Conservation (phyloP, 2,888 invertebrate species). For the Aquatica leii region DNA sequence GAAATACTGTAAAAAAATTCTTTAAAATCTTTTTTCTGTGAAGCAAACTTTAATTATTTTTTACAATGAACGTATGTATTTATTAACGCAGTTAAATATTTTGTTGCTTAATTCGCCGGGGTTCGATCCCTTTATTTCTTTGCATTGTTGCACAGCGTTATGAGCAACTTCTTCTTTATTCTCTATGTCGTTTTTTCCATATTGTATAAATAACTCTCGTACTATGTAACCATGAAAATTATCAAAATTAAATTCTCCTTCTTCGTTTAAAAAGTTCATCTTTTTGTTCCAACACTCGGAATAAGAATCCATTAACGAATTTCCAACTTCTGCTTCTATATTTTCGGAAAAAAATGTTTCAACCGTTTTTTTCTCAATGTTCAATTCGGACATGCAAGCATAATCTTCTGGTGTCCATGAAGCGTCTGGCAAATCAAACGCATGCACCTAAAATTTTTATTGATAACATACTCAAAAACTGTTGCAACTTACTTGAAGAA, state of each 20-base stretch:
- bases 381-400: not conserved
- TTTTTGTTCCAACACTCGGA: conserved; percentile 1
- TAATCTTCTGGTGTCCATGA: not conserved
- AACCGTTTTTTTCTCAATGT: not conserved
- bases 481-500: no score
- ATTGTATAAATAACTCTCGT: not conserved
- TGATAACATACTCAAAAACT: no score
- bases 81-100: not conserved
- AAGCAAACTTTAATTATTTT: no score
- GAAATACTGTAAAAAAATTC: no score
- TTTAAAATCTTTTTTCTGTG: no score
- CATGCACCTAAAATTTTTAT: not conserved
- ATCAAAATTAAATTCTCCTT: not conserved
- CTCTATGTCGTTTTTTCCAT: not conserved
- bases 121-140: not conserved
- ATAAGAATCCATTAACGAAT: not conserved
- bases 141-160: not conserved
- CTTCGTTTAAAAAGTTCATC: conserved; percentile 1
- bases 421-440: not conserved
- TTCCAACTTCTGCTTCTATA: no score
- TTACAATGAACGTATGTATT: no score
- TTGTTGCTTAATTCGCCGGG: not conserved
- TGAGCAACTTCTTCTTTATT: not conserved
- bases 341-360: not conserved
- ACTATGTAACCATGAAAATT: not conserved